Percentiles rank a stretch among this genome's conserved stretches.
These are phyloP conservation scores for Syrmaticus mikado DNA, from an alignment of 2,113 vertebrate species.

Conservation along the genomic window DNA sequence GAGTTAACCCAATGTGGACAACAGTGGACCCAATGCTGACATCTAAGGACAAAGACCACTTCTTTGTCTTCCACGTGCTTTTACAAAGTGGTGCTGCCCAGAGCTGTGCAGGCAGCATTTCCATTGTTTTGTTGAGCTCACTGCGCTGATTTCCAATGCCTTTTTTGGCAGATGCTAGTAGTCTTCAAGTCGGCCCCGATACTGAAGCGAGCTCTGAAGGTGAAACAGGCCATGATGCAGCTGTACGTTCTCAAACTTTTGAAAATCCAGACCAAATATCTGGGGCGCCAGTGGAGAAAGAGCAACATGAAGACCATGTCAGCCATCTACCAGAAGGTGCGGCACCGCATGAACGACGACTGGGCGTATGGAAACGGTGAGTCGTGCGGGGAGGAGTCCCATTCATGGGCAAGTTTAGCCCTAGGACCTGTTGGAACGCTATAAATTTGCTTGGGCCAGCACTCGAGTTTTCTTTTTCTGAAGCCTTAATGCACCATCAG, in stretches of 20 bases:
- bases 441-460: fast-evolving
- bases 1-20: too few relatives aligned
- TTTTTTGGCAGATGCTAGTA: constrained; percentile 91
- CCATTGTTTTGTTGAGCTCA: fast-evolving
- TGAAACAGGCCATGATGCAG: constrained; percentile 99
- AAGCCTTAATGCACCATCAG: fast-evolving
- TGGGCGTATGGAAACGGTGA: constrained; percentile 97
- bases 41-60: too few relatives aligned
- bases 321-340: constrained; percentile 97
- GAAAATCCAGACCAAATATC: constrained; percentile 97
- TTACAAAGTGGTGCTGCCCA: not conserved
- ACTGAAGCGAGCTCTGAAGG: constrained; percentile 96
- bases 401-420: not conserved
- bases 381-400: constrained; percentile 77
- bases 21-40: too few relatives aligned
- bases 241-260: constrained; percentile 96
- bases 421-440: not conserved
- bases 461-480: not conserved
- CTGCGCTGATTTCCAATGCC: fast-evolving
- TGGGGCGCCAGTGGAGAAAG: constrained; percentile 97
- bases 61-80: too few relatives aligned
- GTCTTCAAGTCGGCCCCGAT: constrained; percentile 98
- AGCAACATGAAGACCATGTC: constrained; percentile 99
- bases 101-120: fast-evolving
- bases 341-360: constrained; percentile 96